These are phyloP conservation scores for Achatina immaculata DNA, from an alignment of 1,140 invertebrate species.

Conservation along the genomic window DNA sequence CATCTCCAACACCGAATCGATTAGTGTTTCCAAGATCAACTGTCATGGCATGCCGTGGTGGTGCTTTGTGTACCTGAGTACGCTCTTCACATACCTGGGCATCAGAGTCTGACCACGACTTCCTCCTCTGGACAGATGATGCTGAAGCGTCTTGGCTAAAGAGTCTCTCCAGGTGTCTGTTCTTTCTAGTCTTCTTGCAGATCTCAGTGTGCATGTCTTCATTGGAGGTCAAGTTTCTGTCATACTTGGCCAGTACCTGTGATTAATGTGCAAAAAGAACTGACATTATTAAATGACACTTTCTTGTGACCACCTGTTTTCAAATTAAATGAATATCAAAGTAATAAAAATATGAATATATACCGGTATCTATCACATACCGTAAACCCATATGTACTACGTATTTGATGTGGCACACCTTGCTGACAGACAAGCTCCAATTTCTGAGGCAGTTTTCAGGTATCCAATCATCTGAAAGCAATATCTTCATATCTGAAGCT, in stretches of 20 bases:
- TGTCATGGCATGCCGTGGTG: slow-evolving; percentile 24
- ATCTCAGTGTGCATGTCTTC: slow-evolving; percentile 23
- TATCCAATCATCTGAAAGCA: no score
- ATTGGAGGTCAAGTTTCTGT: slow-evolving; percentile 28
- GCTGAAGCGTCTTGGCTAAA: slow-evolving; percentile 6
- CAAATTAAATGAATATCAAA: no score
- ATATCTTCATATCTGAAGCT: no score
- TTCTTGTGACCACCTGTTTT: no score
- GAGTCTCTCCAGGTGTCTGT: slow-evolving; percentile 6
- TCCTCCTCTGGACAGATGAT: background rate
- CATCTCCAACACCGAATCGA: background rate
- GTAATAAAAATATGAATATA: no score
- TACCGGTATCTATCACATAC: no score
- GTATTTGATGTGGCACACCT: no score
- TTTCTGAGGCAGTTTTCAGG: no score
- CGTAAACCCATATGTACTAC: no score
- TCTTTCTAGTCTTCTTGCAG: slow-evolving; percentile 17
- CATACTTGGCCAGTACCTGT: slow-evolving; percentile 16
- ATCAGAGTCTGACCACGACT: slow-evolving; percentile 15
- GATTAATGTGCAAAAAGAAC: background rate
- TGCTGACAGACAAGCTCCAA: no score
- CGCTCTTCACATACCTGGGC: background rate
- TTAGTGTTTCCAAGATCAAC: background rate
- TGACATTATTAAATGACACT: background rate
- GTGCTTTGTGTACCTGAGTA: background rate